Evolutionary conservation across 1,140 invertebrate species (phyloP).

Genomic region (Scaptomyza montana): DNA sequence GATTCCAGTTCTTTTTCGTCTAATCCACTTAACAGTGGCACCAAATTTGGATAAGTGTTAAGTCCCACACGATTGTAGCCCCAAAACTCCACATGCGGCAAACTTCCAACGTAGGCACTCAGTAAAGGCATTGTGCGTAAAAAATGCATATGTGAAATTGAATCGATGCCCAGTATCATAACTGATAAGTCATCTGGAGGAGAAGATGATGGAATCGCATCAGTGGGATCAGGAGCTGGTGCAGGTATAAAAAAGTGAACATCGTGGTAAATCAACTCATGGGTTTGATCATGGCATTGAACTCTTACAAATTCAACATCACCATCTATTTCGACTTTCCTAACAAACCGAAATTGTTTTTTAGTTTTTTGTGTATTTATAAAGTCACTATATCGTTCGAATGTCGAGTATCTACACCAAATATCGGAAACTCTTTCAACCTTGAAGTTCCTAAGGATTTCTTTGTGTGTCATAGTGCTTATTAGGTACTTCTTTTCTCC

Average conservation of each 20-base stretch:
- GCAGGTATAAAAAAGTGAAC: constrained; percentile 51
- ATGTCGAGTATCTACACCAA: not conserved
- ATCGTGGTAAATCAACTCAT: constrained; percentile 17
- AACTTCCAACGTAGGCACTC: constrained; percentile 85
- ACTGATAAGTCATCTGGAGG: constrained; percentile 84
- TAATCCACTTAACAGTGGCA: constrained; percentile 88
- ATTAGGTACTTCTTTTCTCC: constrained; percentile 9
- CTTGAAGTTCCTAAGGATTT: not conserved
- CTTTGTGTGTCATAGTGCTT: not conserved
- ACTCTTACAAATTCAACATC: not conserved
- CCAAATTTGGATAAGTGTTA: constrained; percentile 92
- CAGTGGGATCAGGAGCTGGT: not conserved
- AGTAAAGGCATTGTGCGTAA: constrained; percentile 91
- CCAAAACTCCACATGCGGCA: constrained; percentile 87
- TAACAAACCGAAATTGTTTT: no score
- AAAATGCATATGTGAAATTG: constrained; percentile 92
- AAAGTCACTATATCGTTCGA: not conserved
- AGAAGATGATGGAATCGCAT: not conserved
- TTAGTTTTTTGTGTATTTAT: not conserved
- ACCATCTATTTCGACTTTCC: not conserved
- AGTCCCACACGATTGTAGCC: constrained; percentile 92
- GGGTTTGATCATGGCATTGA: not conserved
- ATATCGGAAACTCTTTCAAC: constrained; percentile 5
- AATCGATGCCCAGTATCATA: constrained; percentile 92
- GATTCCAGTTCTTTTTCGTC: constrained; percentile 85